These are phyloP conservation scores for Anoura caudifer DNA, from an alignment of 2,113 vertebrate species.

Conservation along the genomic window DNA sequence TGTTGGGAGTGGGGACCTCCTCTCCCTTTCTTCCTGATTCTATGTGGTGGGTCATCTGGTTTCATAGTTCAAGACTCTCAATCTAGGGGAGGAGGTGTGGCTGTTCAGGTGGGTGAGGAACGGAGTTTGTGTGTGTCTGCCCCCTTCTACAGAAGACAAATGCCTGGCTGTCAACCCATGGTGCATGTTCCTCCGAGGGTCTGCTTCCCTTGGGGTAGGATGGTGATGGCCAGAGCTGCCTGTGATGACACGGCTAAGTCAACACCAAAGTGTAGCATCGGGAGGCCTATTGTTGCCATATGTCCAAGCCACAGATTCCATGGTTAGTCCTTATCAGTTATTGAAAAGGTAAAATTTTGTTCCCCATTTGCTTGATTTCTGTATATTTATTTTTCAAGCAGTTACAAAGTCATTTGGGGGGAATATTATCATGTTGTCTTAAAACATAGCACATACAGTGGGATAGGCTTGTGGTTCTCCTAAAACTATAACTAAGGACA, in stretches of 20 bases:
- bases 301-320: background rate
- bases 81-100: background rate
- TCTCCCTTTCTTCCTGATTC: background rate
- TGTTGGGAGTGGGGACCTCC: background rate
- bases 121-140: background rate
- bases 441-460: background rate
- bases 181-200: background rate
- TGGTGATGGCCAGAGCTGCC: background rate
- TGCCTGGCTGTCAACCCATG: background rate
- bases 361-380: background rate
- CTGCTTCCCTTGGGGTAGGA: background rate
- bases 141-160: background rate
- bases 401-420: background rate
- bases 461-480: background rate
- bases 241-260: background rate
- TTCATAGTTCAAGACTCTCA: background rate
- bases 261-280: background rate
- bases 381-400: background rate
- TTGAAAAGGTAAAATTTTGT: background rate
- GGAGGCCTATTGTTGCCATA: background rate
- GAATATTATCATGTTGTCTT: background rate
- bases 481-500: background rate
- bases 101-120: background rate
- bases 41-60: background rate
- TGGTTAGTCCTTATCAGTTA: background rate